Conservation (phyloP, 1,140 invertebrate genomes). For the Bombus cullumanus region DNA sequence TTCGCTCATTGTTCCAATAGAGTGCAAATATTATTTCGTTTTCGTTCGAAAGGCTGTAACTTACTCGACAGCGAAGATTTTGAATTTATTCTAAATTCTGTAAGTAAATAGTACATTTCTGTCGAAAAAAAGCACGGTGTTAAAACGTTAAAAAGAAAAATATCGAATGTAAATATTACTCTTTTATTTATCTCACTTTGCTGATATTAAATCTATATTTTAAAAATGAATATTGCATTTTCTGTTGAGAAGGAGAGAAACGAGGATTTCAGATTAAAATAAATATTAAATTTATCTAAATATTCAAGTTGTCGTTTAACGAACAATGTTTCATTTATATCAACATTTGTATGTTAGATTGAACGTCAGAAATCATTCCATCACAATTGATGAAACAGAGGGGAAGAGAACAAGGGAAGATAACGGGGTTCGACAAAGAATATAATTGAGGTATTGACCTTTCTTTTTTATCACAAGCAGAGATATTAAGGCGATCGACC, state of each 20-base stretch:
- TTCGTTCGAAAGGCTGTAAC: too few relatives aligned
- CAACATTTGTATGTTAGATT: too few relatives aligned
- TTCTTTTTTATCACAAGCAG: not conserved
- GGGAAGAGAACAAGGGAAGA: not conserved
- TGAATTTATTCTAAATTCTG: not conserved
- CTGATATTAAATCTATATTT: not conserved
- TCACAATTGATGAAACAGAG: not conserved
- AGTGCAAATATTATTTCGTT: too few relatives aligned
- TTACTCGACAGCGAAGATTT: not conserved
- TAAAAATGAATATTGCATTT: not conserved
- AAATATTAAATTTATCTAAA: not conserved
- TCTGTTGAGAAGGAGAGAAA: not conserved
- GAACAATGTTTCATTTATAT: too few relatives aligned
- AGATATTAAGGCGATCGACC: not conserved
- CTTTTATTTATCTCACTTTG: too few relatives aligned
- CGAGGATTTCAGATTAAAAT: not conserved
- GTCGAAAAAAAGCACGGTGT: too few relatives aligned
- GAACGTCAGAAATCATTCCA: too few relatives aligned
- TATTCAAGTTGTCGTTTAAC: too few relatives aligned
- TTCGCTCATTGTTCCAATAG: too few relatives aligned
- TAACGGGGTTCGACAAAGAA: not conserved
- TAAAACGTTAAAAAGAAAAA: too few relatives aligned
- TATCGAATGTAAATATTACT: too few relatives aligned
- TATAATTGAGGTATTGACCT: not conserved
- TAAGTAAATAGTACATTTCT: too few relatives aligned